phyloP scores from a whole-genome alignment of 2,113 vertebrate genomes.

The Pollimyrus isidori region DNA sequence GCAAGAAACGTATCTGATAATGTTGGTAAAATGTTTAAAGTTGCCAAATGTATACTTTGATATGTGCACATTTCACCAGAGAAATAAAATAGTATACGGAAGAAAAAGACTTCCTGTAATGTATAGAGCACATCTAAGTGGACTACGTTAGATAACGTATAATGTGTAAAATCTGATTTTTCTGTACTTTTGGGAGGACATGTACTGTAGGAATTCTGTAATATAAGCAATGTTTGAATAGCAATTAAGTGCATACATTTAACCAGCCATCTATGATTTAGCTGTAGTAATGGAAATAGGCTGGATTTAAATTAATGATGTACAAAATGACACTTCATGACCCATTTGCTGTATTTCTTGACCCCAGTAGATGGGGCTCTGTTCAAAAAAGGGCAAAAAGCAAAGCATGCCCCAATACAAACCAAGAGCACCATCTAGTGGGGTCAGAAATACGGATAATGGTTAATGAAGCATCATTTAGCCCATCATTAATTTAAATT shows the following conservation, averaged over 20 bases:
- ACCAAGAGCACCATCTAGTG: background rate
- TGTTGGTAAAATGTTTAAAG: background rate
- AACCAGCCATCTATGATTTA: background rate
- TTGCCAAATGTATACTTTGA: conserved; percentile 13
- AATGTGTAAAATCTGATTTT: background rate
- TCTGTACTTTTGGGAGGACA: background rate
- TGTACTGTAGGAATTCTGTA: background rate
- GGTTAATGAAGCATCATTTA: background rate
- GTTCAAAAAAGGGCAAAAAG: background rate
- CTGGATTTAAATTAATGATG: background rate
- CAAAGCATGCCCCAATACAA: background rate
- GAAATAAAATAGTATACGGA: background rate
- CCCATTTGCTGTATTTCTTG: background rate
- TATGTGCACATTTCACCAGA: background rate
- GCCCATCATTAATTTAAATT: background rate
- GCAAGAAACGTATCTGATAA: background rate
- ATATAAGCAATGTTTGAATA: background rate
- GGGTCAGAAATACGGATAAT: background rate
- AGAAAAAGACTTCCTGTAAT: background rate
- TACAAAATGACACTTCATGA: background rate
- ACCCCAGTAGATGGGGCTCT: background rate
- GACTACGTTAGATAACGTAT: background rate
- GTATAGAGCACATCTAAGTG: background rate
- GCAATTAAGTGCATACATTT: background rate
- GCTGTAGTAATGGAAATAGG: background rate